Percentiles rank a stretch among this genome's conserved stretches.
phyloP scores from a whole-genome alignment of 2,888 invertebrate species.

The Steinernema carpocapsae region DNA sequence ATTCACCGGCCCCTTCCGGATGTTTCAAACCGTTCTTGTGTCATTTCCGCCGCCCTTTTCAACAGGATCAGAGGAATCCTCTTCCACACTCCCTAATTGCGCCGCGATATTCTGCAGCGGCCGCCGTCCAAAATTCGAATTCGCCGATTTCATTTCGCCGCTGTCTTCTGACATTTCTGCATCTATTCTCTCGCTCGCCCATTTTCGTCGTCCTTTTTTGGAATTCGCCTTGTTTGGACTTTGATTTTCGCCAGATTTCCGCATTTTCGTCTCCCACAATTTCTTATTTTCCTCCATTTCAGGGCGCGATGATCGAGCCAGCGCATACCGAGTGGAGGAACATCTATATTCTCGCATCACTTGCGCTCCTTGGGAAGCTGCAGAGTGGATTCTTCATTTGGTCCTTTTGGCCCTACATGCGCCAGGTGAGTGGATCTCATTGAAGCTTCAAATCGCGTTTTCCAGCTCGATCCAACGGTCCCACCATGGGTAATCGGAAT shows the following conservation, averaged over 20 bases:
- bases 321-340: constrained; percentile 43
- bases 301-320: background rate
- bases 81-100: background rate
- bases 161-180: background rate
- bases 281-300: no score
- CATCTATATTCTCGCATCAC: constrained; percentile 43
- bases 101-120: background rate
- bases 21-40: no score
- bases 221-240: background rate
- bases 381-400: constrained; percentile 42
- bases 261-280: background rate
- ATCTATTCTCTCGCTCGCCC: background rate
- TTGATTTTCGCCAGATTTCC: background rate
- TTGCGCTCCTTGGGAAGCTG: constrained; percentile 50
- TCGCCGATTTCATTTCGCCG: background rate
- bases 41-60: background rate
- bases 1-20: no score
- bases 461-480: constrained; percentile 53
- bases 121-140: no score
- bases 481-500: constrained; percentile 40
- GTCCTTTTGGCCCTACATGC: constrained; percentile 26
- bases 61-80: background rate
- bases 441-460: constrained; percentile 34
- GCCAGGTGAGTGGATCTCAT: background rate
- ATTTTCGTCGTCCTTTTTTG: background rate